Conservation (phyloP, 1,140 invertebrate genomes). For the Tachypleus tridentatus region DNA sequence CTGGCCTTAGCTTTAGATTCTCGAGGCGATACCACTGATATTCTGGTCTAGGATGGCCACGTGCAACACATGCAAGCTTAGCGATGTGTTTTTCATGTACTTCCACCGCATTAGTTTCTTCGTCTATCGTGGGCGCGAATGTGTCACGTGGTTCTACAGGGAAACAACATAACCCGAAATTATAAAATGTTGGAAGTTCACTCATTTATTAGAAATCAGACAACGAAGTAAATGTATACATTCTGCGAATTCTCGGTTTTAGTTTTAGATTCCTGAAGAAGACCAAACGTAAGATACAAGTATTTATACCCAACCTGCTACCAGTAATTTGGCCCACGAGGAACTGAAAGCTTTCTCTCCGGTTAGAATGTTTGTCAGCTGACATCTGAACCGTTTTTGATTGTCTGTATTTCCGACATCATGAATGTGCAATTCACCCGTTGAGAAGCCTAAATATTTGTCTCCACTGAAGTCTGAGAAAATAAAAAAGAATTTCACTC, state of each 20-base stretch:
- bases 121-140: too few species aligned
- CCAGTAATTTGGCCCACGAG: conserved; percentile 18
- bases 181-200: too few species aligned
- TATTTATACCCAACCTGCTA: conserved; percentile 7
- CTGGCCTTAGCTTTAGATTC: conserved; percentile 5
- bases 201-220: too few species aligned
- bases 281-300: too few species aligned
- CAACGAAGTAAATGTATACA: too few species aligned
- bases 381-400: conserved; percentile 17
- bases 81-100: conserved; percentile 16
- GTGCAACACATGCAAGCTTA: conserved; percentile 11
- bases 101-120: conserved; percentile 10
- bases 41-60: conserved; percentile 8
- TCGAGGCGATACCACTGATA: conserved; percentile 14
- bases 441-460: conserved; percentile 17
- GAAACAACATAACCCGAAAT: too few species aligned
- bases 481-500: too few species aligned
- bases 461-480: conserved; percentile 14
- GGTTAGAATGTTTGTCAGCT: conserved; percentile 17
- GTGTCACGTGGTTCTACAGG: too few species aligned
- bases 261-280: too few species aligned
- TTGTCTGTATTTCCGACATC: conserved; percentile 13
- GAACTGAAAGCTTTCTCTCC: conserved; percentile 16
- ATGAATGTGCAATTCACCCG: conserved; percentile 18
- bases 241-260: too few species aligned